These are phyloP conservation scores for Cnemophilus loriae DNA, from an alignment of 2,113 vertebrate species.

Conservation along the genomic window DNA sequence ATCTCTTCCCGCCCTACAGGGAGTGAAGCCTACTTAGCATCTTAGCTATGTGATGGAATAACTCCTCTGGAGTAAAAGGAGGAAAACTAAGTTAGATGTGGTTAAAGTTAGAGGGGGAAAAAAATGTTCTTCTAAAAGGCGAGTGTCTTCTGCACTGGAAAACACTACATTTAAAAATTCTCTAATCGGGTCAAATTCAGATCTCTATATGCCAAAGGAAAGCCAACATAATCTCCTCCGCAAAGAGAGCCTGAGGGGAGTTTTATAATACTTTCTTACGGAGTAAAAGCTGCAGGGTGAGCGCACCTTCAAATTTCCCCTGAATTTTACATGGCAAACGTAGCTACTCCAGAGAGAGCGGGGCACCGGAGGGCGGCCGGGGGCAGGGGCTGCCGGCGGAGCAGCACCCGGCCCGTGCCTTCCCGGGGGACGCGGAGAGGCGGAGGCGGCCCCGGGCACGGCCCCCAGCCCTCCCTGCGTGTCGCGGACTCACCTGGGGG, in stretches of 20 bases:
- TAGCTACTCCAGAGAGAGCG: rapidly evolving
- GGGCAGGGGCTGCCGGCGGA: neutral
- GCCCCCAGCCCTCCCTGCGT: neutral
- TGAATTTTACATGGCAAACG: neutral
- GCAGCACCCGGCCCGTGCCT: neutral
- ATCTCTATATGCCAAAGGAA: neutral
- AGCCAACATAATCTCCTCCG: rapidly evolving
- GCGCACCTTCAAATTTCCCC: neutral
- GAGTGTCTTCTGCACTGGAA: neutral
- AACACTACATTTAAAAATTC: neutral
- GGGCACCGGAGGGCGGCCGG: too few species aligned
- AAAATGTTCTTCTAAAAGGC: neutral
- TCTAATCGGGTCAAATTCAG: neutral
- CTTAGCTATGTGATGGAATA: neutral
- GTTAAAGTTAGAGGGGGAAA: neutral
- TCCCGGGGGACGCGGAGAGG: neutral
- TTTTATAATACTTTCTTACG: neutral
- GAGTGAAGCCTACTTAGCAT: neutral
- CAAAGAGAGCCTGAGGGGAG: neutral
- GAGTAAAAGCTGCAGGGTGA: neutral
- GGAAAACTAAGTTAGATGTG: neutral
- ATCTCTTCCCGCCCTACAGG: neutral
- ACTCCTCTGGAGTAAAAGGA: neutral
- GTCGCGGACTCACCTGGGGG: neutral
- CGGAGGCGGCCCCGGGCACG: neutral